A percentile compares a stretch with the other conserved stretches of the same genome.
Evolutionary conservation across 2,797 vertebrate genomes (phyloP).

Genomic region (Borostomias antarcticus): DNA sequence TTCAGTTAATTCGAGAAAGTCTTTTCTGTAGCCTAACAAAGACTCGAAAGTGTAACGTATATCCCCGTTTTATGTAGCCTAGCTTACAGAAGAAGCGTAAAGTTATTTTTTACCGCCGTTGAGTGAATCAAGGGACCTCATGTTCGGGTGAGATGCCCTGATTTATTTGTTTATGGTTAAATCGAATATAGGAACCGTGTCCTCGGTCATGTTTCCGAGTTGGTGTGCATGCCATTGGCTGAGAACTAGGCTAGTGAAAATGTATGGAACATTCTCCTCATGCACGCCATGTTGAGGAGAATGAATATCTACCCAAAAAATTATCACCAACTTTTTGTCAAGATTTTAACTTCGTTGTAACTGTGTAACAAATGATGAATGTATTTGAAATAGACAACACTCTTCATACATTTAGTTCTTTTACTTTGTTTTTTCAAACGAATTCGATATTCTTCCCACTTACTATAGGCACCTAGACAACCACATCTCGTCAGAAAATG

Average conservation of each 20-base stretch:
- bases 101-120: slow-evolving; percentile 11
- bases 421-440: slow-evolving; percentile 1
- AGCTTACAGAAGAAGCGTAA: background rate
- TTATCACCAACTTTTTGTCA: slow-evolving; percentile 9
- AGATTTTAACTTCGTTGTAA: background rate
- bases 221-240: slow-evolving; percentile 31
- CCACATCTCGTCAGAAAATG: slow-evolving; percentile 76
- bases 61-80: no score
- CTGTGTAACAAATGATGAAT: background rate
- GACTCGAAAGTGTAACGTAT: no score
- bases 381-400: background rate
- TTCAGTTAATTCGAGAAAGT: no score
- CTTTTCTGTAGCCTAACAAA: no score
- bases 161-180: slow-evolving; percentile 25
- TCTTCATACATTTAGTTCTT: background rate
- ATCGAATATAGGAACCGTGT: slow-evolving; percentile 27
- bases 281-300: slow-evolving; percentile 76
- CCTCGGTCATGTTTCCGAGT: slow-evolving; percentile 36
- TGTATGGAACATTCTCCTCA: slow-evolving; percentile 50
- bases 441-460: slow-evolving; percentile 28
- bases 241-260: slow-evolving; percentile 51
- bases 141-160: slow-evolving; percentile 67
- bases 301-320: slow-evolving; percentile 34
- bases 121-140: slow-evolving; percentile 55
- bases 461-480: slow-evolving; percentile 19